Percentiles rank a stretch among this genome's conserved stretches.
These are phyloP conservation scores for Paradisaea rubra DNA, from an alignment of 2,113 vertebrate genomes.

Conservation along the genomic window DNA sequence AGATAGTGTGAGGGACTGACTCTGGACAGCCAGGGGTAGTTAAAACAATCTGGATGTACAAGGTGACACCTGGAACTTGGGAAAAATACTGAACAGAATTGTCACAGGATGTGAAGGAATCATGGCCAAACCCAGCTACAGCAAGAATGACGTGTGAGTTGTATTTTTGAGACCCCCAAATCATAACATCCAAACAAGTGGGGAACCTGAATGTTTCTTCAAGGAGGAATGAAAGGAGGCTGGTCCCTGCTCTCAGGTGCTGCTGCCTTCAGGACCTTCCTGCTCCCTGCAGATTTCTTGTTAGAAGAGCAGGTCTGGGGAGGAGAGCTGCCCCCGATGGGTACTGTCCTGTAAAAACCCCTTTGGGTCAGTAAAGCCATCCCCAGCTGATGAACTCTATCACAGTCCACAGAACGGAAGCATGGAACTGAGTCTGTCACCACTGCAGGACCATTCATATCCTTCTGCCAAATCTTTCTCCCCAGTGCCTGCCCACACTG, in stretches of 20 bases:
- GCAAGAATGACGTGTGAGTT: background rate
- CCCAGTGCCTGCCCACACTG: rapidly evolving
- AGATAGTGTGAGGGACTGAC: background rate
- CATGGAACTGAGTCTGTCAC: background rate
- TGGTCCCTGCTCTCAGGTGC: background rate
- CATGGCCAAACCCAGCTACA: background rate
- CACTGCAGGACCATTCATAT: background rate
- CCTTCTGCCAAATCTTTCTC: background rate
- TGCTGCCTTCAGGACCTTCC: background rate
- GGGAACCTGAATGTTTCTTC: background rate
- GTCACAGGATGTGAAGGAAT: background rate
- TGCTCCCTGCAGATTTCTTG: background rate
- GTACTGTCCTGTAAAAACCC: background rate
- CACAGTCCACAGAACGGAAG: background rate
- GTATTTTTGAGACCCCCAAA: background rate
- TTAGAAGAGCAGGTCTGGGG: too few relatives aligned
- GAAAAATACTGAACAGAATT: background rate
- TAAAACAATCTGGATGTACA: background rate
- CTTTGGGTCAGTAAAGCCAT: background rate
- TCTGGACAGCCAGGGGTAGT: background rate
- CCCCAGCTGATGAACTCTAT: background rate
- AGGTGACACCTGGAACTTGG: background rate
- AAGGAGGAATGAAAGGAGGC: background rate
- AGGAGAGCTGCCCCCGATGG: rapidly evolving
- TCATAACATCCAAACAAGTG: too few relatives aligned